Evolutionary conservation across 2,888 invertebrate genomes (phyloP).

Genomic region (Plemyria rubiginata): DNA sequence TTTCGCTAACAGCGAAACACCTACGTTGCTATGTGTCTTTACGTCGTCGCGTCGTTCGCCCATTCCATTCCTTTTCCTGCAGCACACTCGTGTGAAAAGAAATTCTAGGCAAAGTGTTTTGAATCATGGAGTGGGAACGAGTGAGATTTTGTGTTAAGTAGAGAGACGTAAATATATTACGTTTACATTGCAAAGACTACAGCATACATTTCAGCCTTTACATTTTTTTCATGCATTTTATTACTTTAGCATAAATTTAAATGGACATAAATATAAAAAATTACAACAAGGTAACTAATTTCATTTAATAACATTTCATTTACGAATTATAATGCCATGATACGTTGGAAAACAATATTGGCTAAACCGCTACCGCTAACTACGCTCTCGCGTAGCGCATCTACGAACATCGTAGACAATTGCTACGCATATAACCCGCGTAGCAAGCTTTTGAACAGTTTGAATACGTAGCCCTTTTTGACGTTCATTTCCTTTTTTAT

Average conservation of each 20-base stretch:
- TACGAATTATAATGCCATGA: neutral
- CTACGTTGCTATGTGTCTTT: conserved; percentile 14
- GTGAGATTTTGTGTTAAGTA: conserved; percentile 4
- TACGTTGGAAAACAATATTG: neutral
- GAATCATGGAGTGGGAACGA: conserved; percentile 13
- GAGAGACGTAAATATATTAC: neutral
- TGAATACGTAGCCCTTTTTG: neutral
- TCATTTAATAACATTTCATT: neutral
- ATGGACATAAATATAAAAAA: too few relatives aligned
- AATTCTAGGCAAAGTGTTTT: conserved; percentile 18
- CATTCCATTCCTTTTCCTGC: conserved; percentile 32
- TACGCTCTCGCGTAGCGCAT: conserved; percentile 42
- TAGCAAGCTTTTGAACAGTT: conserved; percentile 19
- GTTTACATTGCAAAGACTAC: neutral
- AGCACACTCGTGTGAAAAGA: conserved; percentile 23
- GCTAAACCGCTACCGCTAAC: neutral
- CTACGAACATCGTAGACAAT: conserved; percentile 48
- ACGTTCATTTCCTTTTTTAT: too few relatives aligned
- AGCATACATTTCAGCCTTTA: neutral
- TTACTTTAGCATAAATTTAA: neutral
- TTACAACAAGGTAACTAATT: too few relatives aligned
- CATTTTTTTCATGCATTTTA: neutral
- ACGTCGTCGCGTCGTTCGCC: conserved; percentile 15
- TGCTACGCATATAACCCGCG: conserved; percentile 44
- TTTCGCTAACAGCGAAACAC: conserved; percentile 3